A percentile compares a stretch with the other conserved stretches of the same genome.
phyloP scores from a whole-genome alignment of 64 coral and sea anemone genomes.

The Pocillopora verrucosa region DNA sequence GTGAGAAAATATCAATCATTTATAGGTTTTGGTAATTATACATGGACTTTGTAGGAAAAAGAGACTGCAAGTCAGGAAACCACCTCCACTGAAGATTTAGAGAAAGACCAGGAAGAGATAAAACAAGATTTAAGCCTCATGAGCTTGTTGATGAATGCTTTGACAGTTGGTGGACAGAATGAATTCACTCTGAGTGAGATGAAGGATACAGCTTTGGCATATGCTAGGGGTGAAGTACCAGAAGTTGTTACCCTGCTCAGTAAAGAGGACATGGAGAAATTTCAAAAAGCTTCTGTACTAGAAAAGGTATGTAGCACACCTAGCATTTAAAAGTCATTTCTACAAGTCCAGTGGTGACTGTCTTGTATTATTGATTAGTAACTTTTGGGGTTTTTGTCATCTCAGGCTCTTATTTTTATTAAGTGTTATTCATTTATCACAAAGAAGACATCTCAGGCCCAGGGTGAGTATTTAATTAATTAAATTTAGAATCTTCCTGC shows the following conservation, averaged over 20 bases:
- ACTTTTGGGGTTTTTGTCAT: neutral
- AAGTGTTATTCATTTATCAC: too few relatives aligned
- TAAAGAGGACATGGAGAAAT: slow-evolving; percentile 81
- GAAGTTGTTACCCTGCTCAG: slow-evolving; percentile 68
- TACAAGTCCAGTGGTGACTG: neutral
- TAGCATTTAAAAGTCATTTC: neutral
- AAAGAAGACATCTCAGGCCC: too few relatives aligned
- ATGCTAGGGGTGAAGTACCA: slow-evolving; percentile 72
- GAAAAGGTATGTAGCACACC: slow-evolving; percentile 57
- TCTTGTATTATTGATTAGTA: neutral
- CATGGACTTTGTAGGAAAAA: neutral
- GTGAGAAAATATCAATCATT: too few relatives aligned
- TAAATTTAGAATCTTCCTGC: too few relatives aligned
- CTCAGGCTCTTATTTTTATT: too few relatives aligned
- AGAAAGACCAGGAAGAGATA: slow-evolving; percentile 6
- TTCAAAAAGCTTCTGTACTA: slow-evolving; percentile 66
- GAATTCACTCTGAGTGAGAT: slow-evolving; percentile 68
- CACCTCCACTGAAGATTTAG: neutral
- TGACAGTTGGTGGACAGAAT: slow-evolving; percentile 67
- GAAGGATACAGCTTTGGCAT: slow-evolving; percentile 69
- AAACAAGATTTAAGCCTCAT: slow-evolving; percentile 60
- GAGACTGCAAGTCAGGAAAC: neutral
- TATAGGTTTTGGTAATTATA: too few relatives aligned
- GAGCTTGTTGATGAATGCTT: slow-evolving; percentile 66
- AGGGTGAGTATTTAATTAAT: too few relatives aligned